Evolutionary conservation across 2,888 invertebrate species (phyloP).

Genomic region (Epinotia demarniana): DNA sequence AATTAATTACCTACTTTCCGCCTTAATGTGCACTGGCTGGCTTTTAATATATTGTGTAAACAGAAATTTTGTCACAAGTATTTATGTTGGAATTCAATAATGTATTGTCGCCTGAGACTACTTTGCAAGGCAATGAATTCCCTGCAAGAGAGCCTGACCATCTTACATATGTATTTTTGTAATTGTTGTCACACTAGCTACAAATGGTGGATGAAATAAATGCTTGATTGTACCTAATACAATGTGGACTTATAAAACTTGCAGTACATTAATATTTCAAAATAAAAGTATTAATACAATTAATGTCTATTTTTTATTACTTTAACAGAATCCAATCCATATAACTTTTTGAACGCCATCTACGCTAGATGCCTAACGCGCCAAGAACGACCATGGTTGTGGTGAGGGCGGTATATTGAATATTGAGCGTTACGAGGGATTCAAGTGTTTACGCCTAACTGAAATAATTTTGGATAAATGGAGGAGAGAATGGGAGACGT

Average conservation of each 20-base stretch:
- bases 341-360: too few species aligned
- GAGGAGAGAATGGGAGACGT: too few species aligned
- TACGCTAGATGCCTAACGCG: too few species aligned
- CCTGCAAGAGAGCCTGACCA: not conserved
- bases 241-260: slow-evolving; percentile 6
- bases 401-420: too few species aligned
- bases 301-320: not conserved
- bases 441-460: too few species aligned
- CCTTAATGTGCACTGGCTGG: not conserved
- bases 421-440: too few species aligned
- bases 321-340: too few species aligned
- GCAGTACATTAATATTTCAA: slow-evolving; percentile 40
- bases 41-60: slow-evolving; percentile 1
- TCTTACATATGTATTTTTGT: slow-evolving; percentile 10
- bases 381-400: too few species aligned
- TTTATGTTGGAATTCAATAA: not conserved
- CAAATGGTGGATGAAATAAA: slow-evolving; percentile 8
- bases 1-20: slow-evolving; percentile 21
- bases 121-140: not conserved
- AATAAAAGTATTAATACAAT: slow-evolving; percentile 42
- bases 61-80: slow-evolving; percentile 12
- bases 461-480: too few species aligned
- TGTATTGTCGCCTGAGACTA: not conserved
- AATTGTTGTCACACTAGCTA: slow-evolving; percentile 18
- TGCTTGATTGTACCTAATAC: slow-evolving; percentile 1